These are phyloP conservation scores for Cosmia trapezina DNA, from an alignment of 2,888 invertebrate genomes.

Conservation along the genomic window DNA sequence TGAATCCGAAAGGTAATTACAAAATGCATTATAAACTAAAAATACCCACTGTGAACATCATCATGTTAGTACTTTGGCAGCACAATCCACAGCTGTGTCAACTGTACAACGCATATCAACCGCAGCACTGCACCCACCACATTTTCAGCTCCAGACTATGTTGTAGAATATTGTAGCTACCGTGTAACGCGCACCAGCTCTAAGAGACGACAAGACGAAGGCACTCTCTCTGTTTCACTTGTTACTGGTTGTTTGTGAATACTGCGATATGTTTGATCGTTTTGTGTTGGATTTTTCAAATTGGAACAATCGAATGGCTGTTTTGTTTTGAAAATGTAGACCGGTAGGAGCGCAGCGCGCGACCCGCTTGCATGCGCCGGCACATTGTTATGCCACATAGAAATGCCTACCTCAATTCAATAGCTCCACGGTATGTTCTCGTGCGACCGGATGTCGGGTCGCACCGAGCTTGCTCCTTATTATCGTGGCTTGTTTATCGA, in stretches of 20 bases:
- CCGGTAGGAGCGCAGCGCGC: slow-evolving; percentile 74
- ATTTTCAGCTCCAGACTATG: slow-evolving; percentile 76
- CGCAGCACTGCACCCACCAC: slow-evolving; percentile 80
- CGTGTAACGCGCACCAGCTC: slow-evolving; percentile 71
- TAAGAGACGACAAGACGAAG: slow-evolving; percentile 68
- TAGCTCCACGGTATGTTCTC: slow-evolving; percentile 74
- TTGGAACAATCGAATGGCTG: slow-evolving; percentile 84
- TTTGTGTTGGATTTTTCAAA: slow-evolving; percentile 86
- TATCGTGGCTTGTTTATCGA: slow-evolving; percentile 66
- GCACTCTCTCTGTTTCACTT: slow-evolving; percentile 71
- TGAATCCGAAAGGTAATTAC: slow-evolving; percentile 21
- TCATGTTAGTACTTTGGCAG: slow-evolving; percentile 66
- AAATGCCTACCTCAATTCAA: slow-evolving; percentile 79
- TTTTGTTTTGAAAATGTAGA: slow-evolving; percentile 87
- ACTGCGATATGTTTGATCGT: slow-evolving; percentile 84
- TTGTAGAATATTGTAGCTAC: slow-evolving; percentile 61
- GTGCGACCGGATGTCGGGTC: slow-evolving; percentile 79
- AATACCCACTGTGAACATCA: slow-evolving; percentile 80
- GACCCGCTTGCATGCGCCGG: slow-evolving; percentile 76
- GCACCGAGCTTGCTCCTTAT: slow-evolving; percentile 68
- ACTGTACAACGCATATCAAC: slow-evolving; percentile 70
- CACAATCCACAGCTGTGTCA: slow-evolving; percentile 73
- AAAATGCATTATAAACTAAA: slow-evolving; percentile 31
- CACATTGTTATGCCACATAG: slow-evolving; percentile 82
- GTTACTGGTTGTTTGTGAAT: slow-evolving; percentile 84